Evolutionary conservation across 2,797 vertebrate genomes (phyloP).

Genomic region (Acrossocheilus wenchowensis): DNA sequence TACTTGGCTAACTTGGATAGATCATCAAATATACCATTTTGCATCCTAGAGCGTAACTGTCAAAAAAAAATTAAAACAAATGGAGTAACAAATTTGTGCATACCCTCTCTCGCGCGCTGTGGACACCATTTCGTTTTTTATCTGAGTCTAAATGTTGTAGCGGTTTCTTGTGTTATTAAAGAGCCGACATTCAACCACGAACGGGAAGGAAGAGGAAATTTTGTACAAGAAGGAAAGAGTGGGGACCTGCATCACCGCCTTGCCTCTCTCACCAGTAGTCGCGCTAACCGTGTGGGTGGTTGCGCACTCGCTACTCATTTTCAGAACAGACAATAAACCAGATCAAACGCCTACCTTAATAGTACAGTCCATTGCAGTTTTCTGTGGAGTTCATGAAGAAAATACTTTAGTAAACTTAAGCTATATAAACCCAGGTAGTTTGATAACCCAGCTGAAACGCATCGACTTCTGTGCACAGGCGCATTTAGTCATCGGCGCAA

Average conservation of each 20-base stretch:
- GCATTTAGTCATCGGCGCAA: constrained; percentile 78
- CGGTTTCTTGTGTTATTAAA: constrained; percentile 90
- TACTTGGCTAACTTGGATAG: no score
- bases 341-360: constrained; percentile 82
- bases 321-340: constrained; percentile 60
- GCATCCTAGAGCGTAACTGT: not conserved
- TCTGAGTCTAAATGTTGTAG: constrained; percentile 78
- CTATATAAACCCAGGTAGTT: constrained; percentile 56
- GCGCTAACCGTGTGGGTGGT: constrained; percentile 73
- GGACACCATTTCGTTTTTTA: constrained; percentile 72
- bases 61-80: constrained; percentile 28
- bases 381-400: constrained; percentile 75
- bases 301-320: constrained; percentile 65
- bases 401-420: constrained; percentile 58
- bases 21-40: not conserved
- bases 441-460: constrained; percentile 61
- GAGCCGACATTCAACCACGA: constrained; percentile 88
- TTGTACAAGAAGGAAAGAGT: constrained; percentile 91
- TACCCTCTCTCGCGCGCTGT: constrained; percentile 54
- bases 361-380: constrained; percentile 84
- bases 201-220: constrained; percentile 94
- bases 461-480: constrained; percentile 72
- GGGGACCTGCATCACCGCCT: constrained; percentile 84
- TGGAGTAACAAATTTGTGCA: constrained; percentile 55
- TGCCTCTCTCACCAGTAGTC: constrained; percentile 75